Evolutionary conservation across 2,797 vertebrate species (phyloP).

Genomic region (Serranus cabrilla): DNA sequence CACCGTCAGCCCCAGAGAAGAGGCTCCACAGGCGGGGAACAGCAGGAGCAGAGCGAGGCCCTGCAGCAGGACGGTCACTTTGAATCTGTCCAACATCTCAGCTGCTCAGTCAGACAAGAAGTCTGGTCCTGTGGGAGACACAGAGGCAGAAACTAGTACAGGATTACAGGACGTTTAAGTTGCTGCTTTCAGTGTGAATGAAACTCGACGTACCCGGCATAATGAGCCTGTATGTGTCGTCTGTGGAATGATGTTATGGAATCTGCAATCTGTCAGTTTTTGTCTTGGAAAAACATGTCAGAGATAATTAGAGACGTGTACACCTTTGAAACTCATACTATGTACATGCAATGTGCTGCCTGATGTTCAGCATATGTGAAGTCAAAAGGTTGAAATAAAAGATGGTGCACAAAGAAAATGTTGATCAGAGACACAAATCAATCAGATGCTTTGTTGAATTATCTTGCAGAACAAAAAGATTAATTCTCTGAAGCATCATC

Average conservation of each 20-base stretch:
- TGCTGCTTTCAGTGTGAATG: not conserved
- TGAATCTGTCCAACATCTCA: conserved; percentile 50
- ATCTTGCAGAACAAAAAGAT: not conserved
- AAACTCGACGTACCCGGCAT: not conserved
- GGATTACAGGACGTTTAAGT: not conserved
- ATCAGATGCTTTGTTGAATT: not conserved
- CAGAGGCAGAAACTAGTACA: not conserved
- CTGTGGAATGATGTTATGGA: not conserved
- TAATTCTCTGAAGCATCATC: not conserved
- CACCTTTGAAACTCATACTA: not conserved
- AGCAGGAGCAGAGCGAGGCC: conserved; percentile 58
- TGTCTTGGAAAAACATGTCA: not conserved
- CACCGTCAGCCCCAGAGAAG: conserved; percentile 76
- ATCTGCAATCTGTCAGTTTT: not conserved
- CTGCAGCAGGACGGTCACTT: conserved; percentile 39
- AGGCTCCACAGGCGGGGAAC: conserved; percentile 24
- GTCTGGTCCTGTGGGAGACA: conserved; percentile 8
- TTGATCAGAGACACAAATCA: not conserved
- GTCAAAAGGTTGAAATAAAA: not conserved
- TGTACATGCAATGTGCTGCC: not conserved
- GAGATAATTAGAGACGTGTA: not conserved
- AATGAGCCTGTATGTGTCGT: not conserved
- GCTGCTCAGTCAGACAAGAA: not conserved
- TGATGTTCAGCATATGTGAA: no score
- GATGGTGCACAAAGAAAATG: not conserved